A percentile compares a stretch with the other conserved stretches of the same genome.
Conservation (phyloP, 2,888 invertebrate species). For the Pristionchus mayeri region DNA sequence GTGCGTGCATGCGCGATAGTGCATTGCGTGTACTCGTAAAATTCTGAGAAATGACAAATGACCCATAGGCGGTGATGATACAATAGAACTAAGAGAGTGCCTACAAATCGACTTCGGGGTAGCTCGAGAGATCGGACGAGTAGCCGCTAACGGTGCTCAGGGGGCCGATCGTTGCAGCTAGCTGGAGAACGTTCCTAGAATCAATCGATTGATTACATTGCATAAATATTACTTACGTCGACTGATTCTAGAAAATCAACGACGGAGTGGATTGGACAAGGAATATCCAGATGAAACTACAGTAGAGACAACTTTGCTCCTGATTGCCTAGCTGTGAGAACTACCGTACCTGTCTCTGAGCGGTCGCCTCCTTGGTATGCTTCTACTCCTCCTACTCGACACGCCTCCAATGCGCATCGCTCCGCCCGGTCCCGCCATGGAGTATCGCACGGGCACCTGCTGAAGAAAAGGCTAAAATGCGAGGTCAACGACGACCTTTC, state of each 20-base stretch:
- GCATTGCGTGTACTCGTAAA: conserved; percentile 30
- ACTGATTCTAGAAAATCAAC: no score
- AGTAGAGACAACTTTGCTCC: background rate
- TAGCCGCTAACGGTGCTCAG: conserved; percentile 55
- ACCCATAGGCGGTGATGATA: background rate
- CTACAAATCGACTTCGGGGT: conserved; percentile 51
- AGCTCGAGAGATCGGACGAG: conserved; percentile 66
- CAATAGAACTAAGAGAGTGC: background rate
- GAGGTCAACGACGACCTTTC: background rate
- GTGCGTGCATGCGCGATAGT: background rate
- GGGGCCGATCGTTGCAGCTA: conserved; percentile 32
- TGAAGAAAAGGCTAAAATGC: background rate
- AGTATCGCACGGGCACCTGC: conserved; percentile 36
- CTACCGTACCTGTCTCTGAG: conserved; percentile 55
- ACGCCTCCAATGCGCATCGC: background rate
- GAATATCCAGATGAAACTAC: no score
- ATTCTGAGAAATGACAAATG: conserved; percentile 36
- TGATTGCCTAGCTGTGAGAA: background rate
- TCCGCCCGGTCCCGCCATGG: conserved; percentile 7
- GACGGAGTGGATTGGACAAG: no score
- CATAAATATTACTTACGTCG: background rate
- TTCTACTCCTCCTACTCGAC: conserved; percentile 53
- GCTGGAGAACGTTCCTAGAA: conserved; percentile 27
- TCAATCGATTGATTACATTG: background rate
- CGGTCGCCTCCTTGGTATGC: conserved; percentile 61